phyloP scores from a whole-genome alignment of 2,113 vertebrate genomes.

The Rostratula benghalensis region DNA sequence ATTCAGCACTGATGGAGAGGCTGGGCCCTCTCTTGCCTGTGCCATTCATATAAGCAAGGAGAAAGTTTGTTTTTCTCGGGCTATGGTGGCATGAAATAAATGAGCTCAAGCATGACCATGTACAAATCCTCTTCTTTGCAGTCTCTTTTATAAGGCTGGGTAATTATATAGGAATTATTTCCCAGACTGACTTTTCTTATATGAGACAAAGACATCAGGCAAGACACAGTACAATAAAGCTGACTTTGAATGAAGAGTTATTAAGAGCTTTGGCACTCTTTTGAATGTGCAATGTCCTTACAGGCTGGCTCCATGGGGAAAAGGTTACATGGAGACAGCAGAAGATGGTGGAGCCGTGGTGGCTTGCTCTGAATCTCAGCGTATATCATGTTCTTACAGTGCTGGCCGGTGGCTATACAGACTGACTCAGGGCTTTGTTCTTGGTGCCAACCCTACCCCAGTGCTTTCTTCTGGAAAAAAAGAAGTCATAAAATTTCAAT shows the following conservation, averaged over 20 bases:
- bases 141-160: not conserved
- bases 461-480: not conserved
- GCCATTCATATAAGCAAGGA: not conserved
- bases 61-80: not conserved
- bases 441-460: not conserved
- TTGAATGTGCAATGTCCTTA: not conserved
- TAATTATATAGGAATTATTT: not conserved
- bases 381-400: not conserved
- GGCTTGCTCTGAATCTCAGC: not conserved
- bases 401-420: not conserved
- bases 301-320: not conserved
- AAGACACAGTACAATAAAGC: not conserved
- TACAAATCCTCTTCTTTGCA: not conserved
- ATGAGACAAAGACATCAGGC: not conserved
- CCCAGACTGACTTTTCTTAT: not conserved
- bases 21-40: not conserved
- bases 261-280: not conserved
- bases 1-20: not conserved
- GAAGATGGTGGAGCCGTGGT: not conserved
- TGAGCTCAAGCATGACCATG: not conserved
- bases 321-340: not conserved
- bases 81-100: not conserved
- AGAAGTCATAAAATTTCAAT: constrained; percentile 23
- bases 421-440: constrained; percentile 16
- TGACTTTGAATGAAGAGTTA: not conserved